These are phyloP conservation scores for Drosophila emarginata DNA, from an alignment of 2,888 invertebrate genomes.

Conservation along the genomic window DNA sequence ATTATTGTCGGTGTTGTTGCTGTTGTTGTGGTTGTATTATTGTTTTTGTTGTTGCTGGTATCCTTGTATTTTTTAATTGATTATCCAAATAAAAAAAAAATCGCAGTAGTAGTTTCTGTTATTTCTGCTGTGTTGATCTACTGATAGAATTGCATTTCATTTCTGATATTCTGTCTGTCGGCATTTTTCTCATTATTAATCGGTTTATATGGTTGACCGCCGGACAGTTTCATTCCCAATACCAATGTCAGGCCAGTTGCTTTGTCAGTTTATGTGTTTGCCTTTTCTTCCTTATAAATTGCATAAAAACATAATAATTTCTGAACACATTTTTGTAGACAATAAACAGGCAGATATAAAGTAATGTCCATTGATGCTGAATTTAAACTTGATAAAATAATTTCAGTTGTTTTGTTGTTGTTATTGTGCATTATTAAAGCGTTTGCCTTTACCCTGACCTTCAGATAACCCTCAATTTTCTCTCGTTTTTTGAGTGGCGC, in stretches of 20 bases:
- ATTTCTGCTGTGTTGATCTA: constrained; percentile 24
- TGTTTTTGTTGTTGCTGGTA: not conserved
- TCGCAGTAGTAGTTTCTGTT: constrained; percentile 8
- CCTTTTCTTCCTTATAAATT: not conserved
- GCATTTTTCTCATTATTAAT: constrained; percentile 48
- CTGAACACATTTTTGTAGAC: constrained; percentile 33
- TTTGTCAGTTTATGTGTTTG: constrained; percentile 6
- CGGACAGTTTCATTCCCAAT: constrained; percentile 23
- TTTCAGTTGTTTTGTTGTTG: not conserved
- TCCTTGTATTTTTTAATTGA: constrained; percentile 55
- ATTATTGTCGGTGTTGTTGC: constrained; percentile 1
- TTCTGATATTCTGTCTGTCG: constrained; percentile 42
- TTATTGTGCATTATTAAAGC: constrained; percentile 6
- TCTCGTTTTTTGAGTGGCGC: constrained; percentile 34
- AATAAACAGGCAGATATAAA: constrained; percentile 35
- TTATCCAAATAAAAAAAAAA: constrained; percentile 36
- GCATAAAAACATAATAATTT: constrained; percentile 3
- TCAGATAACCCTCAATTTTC: constrained; percentile 67
- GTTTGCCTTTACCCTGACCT: constrained; percentile 51
- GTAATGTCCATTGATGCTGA: constrained; percentile 6
- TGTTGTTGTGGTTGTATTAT: constrained; percentile 10
- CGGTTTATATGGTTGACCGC: constrained; percentile 34
- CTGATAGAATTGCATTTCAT: constrained; percentile 43
- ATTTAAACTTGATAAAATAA: not conserved
- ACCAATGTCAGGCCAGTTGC: not conserved